Base-by-base conservation (phyloP, 1,140 invertebrate species). In the Zophobas morio region DNA sequence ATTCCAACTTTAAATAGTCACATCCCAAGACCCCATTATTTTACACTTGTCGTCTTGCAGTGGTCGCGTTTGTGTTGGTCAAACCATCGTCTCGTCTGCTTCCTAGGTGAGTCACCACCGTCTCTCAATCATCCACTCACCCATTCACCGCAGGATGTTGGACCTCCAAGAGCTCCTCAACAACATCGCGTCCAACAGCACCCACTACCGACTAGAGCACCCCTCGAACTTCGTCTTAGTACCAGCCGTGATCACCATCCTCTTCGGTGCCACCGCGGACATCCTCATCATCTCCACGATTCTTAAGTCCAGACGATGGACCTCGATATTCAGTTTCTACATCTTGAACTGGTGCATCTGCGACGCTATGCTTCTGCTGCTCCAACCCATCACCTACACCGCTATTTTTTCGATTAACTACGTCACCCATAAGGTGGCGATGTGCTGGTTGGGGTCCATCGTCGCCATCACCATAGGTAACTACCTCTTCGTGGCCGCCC, bases 311-410 rank as follows among this genome's bases (percentile, higher is more conserved):
- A 74, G 40, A 6, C 36, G 42, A 6, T 39, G 78, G 33, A 40
- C 63, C 33, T 79, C 78, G 3, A 76, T 75, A 4, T 54, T 56
- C 1, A 80, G 81, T 51, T 70, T 79, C 1, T 81, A 81, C 74
- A 42, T 82, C 49, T 70, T 73, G 33, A 81, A 81, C 60, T 80
- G 77, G 70, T 80, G 78, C 57, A 49, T 82, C 6, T 81, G 80
- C 39, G 80, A 80, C 54, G 75, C 76, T 32, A 20, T 79, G 1
- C 40, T 79, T 1, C 60, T 79, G 37, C 2, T 80, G 8, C 76
- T 78, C 32, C 57, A 70, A 39, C 80, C 78, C 2, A 40, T 37
- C 35, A 75, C 49, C 2, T 53, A 78, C 1, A 78, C 75, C 35
- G 6, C 79, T 4, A 78, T 82, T 53, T 79, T 74, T 51, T 70